Conservation (phyloP, 2,113 vertebrate species). For the Cheirogaleus medius region DNA sequence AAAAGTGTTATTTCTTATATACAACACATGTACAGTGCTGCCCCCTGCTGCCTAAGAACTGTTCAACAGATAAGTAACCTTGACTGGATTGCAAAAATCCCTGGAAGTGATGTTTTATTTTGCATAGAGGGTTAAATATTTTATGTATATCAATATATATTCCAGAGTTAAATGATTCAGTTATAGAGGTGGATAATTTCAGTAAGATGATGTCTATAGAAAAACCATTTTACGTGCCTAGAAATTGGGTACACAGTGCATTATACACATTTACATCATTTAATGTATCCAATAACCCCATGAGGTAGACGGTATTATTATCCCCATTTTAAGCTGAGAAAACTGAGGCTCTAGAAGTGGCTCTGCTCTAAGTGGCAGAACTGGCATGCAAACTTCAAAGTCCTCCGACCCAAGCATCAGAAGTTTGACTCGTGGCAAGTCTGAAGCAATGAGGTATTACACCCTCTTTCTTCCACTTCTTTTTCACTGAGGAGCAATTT, state of each 20-base stretch:
- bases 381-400: background rate
- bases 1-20: background rate
- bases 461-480: rapidly evolving
- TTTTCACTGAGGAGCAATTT: background rate
- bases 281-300: background rate
- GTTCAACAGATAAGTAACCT: background rate
- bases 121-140: background rate
- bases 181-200: background rate
- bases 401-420: background rate
- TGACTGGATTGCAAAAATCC: background rate
- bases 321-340: background rate
- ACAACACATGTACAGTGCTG: conserved; percentile 24
- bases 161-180: background rate
- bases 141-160: background rate
- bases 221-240: background rate
- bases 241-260: background rate
- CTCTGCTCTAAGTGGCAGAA: background rate
- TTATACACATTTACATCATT: background rate
- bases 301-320: background rate
- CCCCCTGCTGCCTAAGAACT: conserved; percentile 22
- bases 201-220: background rate
- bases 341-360: background rate
- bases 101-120: background rate
- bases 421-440: background rate
- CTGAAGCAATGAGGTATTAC: rapidly evolving